Base-by-base conservation (phyloP, 2,888 invertebrate species). In the Portevinia maculata region DNA sequence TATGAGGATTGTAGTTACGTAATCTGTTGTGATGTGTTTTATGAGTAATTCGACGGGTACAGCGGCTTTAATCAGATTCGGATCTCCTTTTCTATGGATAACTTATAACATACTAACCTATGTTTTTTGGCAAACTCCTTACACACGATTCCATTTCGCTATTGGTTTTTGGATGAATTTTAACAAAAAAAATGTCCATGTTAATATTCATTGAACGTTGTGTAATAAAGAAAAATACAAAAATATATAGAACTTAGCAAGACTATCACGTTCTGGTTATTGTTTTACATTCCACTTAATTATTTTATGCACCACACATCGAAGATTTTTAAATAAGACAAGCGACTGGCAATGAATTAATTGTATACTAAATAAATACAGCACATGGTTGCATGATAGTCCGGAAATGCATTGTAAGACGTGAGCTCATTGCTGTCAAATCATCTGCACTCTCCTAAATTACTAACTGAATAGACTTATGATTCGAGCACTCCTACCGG, bases 171-270 rank as follows among this genome's bases (percentile, higher is more conserved):
- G 1, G 1, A 11, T 13, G 37, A 15, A 6, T 13, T 39, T 39
- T 21, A 9, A 13, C 8, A 11, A 6, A 4, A 3, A 9, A 15
- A 6, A 9, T 59, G 24, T 9, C 21, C 17, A 28, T 17, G 15
- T 60, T 34, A 44, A 30, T 60, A 60, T 60, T 60, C 60, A 24
- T 5, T 17, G 7, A 5, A 13, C 28, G 44, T 44, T n/a, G 19
- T 11, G 11, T 9, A 30, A 3, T 37, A 4, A 17, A 24, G 3
- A 15, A 8, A 52, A 7, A 21, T n/a, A n/a, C n/a, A n/a, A n/a
- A n/a, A n/a, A n/a, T n/a, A 9, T 3, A n/a, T 13, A 34, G 30
- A 30, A 44, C 17, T 60, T 37, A 28, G 30, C 11, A 60, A 60
- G 44, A 7, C 11, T 9, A 15, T 41, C 60, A 60, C 60, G 60